A percentile compares a stretch with the other conserved stretches of the same genome.
Conservation (phyloP, 64 coral and sea anemone species). For the Pocillopora damicornis region DNA sequence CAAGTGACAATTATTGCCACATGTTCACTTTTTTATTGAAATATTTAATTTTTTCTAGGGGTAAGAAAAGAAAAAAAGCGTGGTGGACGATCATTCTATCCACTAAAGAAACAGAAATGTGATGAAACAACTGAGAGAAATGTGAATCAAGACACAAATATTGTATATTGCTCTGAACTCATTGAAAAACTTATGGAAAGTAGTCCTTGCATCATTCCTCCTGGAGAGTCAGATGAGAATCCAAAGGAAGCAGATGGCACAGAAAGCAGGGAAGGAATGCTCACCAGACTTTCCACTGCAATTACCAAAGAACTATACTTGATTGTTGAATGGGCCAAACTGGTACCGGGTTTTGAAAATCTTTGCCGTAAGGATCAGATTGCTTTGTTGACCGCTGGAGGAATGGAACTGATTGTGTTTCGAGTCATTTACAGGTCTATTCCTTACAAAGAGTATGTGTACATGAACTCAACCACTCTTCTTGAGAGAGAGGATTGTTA, state of each 20-base stretch:
- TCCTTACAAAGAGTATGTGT: constrained; percentile 68
- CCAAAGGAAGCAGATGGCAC: background rate
- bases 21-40: too few relatives aligned
- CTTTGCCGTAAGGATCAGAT: constrained; percentile 83
- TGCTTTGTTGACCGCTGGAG: constrained; percentile 71
- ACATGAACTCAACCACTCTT: constrained; percentile 79
- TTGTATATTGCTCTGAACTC: constrained; percentile 57
- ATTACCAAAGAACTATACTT: constrained; percentile 78
- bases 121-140: constrained; percentile 15
- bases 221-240: constrained; percentile 51
- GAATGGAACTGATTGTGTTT: constrained; percentile 91
- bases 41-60: constrained; percentile 29
- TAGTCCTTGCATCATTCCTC: constrained; percentile 72
- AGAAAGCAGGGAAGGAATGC: constrained; percentile 60
- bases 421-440: constrained; percentile 92
- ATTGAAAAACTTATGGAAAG: constrained; percentile 74
- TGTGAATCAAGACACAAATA: constrained; percentile 20
- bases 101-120: constrained; percentile 57
- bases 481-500: constrained; percentile 62
- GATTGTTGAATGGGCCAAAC: constrained; percentile 97
- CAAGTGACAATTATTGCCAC: too few relatives aligned
- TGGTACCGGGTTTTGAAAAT: constrained; percentile 83
- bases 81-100: constrained; percentile 95
- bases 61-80: constrained; percentile 91
- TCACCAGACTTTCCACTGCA: constrained; percentile 76